Conservation (phyloP, 2,797 vertebrate genomes). For the Pempheris klunzingeri region DNA sequence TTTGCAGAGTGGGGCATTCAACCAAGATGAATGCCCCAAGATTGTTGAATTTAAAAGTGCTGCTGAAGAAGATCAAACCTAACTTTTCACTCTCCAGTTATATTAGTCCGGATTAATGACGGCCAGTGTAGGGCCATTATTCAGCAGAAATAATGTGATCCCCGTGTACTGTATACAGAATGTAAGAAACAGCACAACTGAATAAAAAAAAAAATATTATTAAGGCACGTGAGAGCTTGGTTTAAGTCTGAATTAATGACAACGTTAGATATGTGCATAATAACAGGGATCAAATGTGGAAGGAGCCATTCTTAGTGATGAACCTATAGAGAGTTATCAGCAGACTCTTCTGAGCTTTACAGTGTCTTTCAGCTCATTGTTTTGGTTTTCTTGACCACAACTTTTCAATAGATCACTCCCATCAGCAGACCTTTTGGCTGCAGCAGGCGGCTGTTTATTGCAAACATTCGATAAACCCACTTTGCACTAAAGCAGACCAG, state of each 20-base stretch:
- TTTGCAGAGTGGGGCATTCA: not conserved
- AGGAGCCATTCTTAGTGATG: not conserved
- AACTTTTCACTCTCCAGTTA: not conserved
- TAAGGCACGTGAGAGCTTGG: too few species aligned
- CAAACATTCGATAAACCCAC: not conserved
- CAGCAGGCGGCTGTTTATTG: not conserved
- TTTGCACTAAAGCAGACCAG: not conserved
- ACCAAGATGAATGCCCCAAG: not conserved
- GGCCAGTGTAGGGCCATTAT: not conserved
- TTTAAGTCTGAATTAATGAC: too few species aligned
- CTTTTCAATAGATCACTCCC: not conserved
- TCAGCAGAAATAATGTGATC: not conserved
- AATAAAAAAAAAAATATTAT: not conserved
- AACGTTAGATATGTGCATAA: too few species aligned
- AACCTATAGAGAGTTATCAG: not conserved
- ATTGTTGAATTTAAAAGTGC: slow-evolving; percentile 8
- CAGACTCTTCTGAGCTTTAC: not conserved
- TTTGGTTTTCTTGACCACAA: not conserved
- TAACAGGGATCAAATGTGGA: not conserved
- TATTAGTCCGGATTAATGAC: not conserved
- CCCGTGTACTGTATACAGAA: not conserved
- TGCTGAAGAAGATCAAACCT: not conserved
- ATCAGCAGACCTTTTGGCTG: not conserved
- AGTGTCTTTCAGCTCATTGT: too few species aligned
- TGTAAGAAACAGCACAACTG: not conserved